These are phyloP conservation scores for Peromyscus maniculatus DNA, from an alignment of 2,113 vertebrate genomes.

Conservation along the genomic window DNA sequence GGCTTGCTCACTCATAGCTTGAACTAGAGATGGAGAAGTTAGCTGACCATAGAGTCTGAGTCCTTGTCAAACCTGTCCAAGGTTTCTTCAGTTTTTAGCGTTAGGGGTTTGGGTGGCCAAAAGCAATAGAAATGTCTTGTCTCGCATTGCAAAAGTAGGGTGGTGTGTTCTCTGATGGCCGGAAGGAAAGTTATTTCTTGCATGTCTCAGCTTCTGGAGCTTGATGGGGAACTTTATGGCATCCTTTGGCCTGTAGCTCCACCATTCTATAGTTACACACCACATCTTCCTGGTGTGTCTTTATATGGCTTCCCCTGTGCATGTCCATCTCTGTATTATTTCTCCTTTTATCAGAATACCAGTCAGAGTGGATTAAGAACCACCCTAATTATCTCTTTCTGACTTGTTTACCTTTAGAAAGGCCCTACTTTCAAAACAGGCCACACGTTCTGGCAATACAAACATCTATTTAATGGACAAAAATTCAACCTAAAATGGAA, in stretches of 20 bases:
- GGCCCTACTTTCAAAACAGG: neutral
- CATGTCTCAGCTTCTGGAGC: neutral
- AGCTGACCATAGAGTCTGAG: neutral
- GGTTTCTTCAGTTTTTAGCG: neutral
- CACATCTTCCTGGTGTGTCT: neutral
- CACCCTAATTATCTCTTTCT: slow-evolving; percentile 1
- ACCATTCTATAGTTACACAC: neutral
- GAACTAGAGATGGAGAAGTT: neutral
- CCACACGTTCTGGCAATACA: neutral
- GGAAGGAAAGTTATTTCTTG: neutral
- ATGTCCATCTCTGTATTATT: neutral
- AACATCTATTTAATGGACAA: neutral
- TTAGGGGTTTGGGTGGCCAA: neutral
- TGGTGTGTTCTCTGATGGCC: neutral
- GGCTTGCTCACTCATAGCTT: neutral
- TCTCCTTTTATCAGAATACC: neutral
- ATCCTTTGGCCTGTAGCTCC: neutral
- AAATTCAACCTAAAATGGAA: slow-evolving; percentile 26
- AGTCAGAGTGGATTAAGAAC: neutral
- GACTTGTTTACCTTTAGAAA: neutral
- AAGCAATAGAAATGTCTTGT: neutral
- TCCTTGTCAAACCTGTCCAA: neutral
- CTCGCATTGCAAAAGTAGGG: neutral
- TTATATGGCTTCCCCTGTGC: neutral
- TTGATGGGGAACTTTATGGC: neutral